Base-by-base conservation (phyloP, 2,888 invertebrate genomes). In the Hedychridium roseum region DNA sequence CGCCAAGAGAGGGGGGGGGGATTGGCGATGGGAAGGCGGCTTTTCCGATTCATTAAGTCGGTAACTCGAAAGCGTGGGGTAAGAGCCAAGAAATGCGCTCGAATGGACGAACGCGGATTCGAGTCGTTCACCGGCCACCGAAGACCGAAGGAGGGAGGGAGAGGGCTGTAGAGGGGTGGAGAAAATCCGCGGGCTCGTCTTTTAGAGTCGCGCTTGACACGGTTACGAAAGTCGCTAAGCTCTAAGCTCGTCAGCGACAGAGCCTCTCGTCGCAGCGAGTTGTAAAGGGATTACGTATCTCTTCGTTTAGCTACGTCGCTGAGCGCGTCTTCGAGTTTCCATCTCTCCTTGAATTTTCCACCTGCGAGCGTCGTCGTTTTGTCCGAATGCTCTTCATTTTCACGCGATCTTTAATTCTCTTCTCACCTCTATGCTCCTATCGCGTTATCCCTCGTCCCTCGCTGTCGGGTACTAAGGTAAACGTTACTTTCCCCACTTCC, bases 211-310 rank as follows among this genome's bases (percentile, higher is more conserved):
- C 12, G 47, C 61, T 61, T 61, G 58, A 60, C 60, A 60, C 53
- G 49, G 41, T 60, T 58, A 44, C 43, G 53, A 55, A 58, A 60
- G 55, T 55, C 53, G 45, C 54, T 53, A 60, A 63, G 54, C 57
- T 38, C 43, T 60, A 63, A 63, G 57, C 62, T 60, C 55, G 57
- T 63, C 63, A 63, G 49, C 45, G 43, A 57, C 60, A 63, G 63
- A 63, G 57, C 53, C 43, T 50, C 41, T 54, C 57, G 48, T 53
- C 50, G 48, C 27, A n/a, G 43, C 38, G 34, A 27, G 48, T 49
- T 50, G 45, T 57, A 57, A 58, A 50, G 31, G 57, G 61, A 64
- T 64, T 64, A 64, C 52, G 54, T 46, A 49, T 50, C 45, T 53
- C 41, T 54, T 50, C 50, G 57, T 62, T 54, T 64, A 51, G 56